Percentiles rank a stretch among this genome's conserved stretches.
Evolutionary conservation across 1,140 invertebrate genomes (phyloP).

Genomic region (honey bee (Apis mellifera)): Amel_HAv3.1 CM009931.2:4442501-4443000

Average conservation of each 20-base stretch:
- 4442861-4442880: constrained; percentile 85
- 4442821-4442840: constrained; percentile 88
- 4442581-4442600: no score
- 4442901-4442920: constrained; percentile 75
- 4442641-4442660: no score
- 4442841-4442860: constrained; percentile 88
- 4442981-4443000: constrained; percentile 77
- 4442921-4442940: constrained; percentile 74
- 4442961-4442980: constrained; percentile 69
- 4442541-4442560: no score
- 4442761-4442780: constrained; percentile 88
- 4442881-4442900: constrained; percentile 78
- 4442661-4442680: not conserved
- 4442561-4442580: no score
- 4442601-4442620: no score
- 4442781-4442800: constrained; percentile 88
- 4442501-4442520: no score
- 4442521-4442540: no score
- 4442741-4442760: constrained; percentile 85
- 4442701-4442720: not conserved
- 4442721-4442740: not conserved
- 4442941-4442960: constrained; percentile 55
- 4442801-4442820: constrained; percentile 88
- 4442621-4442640: no score
- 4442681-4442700: not conserved